Evolutionary conservation across 2,113 vertebrate species (phyloP).

Genomic region (Verasper variegatus): DNA sequence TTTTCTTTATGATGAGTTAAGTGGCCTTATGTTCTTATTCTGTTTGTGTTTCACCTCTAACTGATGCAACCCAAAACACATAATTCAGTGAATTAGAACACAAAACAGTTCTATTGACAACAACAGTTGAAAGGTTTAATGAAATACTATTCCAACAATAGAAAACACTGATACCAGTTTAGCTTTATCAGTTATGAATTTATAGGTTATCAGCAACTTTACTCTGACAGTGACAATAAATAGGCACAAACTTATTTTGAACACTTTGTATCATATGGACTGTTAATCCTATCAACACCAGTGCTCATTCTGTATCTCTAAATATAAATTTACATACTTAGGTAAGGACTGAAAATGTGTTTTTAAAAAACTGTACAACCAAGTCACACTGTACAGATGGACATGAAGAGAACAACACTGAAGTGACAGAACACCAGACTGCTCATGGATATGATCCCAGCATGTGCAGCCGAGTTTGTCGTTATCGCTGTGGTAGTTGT

Average conservation of each 20-base stretch:
- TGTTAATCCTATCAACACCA: slow-evolving; percentile 23
- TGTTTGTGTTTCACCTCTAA: no score
- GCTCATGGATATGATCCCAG: not conserved
- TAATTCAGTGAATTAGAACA: no score
- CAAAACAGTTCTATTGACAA: no score
- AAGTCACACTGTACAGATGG: not conserved
- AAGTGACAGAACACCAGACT: slow-evolving; percentile 34
- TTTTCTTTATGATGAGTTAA: no score
- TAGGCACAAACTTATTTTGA: not conserved
- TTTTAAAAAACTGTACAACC: not conserved
- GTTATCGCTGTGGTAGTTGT: not conserved
- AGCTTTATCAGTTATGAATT: no score
- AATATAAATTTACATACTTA: slow-evolving; percentile 13
- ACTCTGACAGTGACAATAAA: not conserved
- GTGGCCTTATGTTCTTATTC: no score
- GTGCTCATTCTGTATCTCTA: not conserved
- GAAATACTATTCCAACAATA: not conserved
- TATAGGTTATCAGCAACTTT: no score
- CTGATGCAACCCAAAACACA: no score
- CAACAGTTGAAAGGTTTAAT: no score
- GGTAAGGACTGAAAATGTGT: not conserved
- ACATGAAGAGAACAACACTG: slow-evolving; percentile 25
- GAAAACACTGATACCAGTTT: no score
- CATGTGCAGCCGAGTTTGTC: not conserved
- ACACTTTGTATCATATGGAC: slow-evolving; percentile 45